Evolutionary conservation across 2,113 vertebrate genomes (phyloP).

Genomic region (Sminthopsis crassicaudata): DNA sequence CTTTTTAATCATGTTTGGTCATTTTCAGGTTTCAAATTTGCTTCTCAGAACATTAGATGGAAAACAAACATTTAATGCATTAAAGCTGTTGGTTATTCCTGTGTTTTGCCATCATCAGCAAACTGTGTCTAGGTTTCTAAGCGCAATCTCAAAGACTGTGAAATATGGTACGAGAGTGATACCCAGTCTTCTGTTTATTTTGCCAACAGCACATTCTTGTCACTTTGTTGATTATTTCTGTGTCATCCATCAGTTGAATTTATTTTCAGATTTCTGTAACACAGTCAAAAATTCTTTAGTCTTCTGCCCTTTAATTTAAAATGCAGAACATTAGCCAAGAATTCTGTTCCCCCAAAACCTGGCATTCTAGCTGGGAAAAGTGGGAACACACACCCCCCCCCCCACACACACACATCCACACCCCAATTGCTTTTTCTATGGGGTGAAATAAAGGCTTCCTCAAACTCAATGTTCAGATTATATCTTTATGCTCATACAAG

Average conservation of each 20-base stretch:
- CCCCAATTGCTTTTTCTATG: neutral
- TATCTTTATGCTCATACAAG: neutral
- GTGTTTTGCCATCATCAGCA: neutral
- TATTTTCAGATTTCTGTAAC: neutral
- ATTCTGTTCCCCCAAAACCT: neutral
- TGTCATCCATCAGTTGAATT: neutral
- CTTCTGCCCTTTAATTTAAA: neutral
- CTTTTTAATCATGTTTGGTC: neutral
- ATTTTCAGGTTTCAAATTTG: neutral
- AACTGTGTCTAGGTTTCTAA: neutral
- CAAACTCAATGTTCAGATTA: neutral
- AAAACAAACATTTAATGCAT: neutral
- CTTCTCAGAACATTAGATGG: neutral
- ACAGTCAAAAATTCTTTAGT: neutral
- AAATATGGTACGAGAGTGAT: neutral
- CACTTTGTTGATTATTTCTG: neutral
- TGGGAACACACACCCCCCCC: neutral
- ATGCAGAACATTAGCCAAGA: neutral
- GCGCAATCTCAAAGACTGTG: neutral
- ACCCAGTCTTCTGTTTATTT: neutral
- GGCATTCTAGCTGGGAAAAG: neutral
- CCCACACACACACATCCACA: neutral
- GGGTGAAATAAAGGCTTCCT: neutral
- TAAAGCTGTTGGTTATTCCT: neutral
- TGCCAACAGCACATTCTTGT: neutral